phyloP scores from a whole-genome alignment of 2,797 vertebrate species.

The Sciurus carolinensis region DNA sequence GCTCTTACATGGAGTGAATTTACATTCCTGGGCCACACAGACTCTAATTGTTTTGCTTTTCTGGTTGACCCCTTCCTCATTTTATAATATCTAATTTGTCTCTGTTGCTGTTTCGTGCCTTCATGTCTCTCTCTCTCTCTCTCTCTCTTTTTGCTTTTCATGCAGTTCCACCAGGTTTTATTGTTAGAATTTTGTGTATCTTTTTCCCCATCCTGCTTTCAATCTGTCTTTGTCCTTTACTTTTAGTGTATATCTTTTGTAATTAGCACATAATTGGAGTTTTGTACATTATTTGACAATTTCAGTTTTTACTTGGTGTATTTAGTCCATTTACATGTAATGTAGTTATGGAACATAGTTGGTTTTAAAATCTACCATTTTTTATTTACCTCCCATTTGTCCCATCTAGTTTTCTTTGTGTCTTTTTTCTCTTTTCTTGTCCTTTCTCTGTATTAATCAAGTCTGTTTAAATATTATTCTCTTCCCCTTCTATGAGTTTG shows the following conservation, averaged over 20 bases:
- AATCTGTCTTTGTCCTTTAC: background rate
- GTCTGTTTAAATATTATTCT: constrained; percentile 22
- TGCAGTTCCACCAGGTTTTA: background rate
- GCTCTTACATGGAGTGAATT: background rate
- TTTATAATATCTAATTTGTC: background rate
- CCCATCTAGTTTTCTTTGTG: background rate
- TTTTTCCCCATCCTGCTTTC: constrained; percentile 17
- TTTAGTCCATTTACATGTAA: constrained; percentile 63
- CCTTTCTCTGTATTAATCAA: constrained; percentile 24
- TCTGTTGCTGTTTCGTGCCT: background rate
- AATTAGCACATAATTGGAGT: background rate
- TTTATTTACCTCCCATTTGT: constrained; percentile 35
- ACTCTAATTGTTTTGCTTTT: background rate
- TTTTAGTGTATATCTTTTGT: background rate
- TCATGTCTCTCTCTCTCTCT: background rate
- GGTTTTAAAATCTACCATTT: constrained; percentile 53
- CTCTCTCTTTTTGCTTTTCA: background rate
- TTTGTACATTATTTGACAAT: background rate
- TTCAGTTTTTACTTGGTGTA: constrained; percentile 46
- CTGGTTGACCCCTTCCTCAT: background rate
- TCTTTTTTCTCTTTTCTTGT: background rate
- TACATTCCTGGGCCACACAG: background rate
- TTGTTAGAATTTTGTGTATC: background rate
- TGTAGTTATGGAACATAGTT: background rate
- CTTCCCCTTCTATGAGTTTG: background rate